A percentile compares a stretch with the other conserved stretches of the same genome.
These are phyloP conservation scores for Brenthis hecate DNA, from an alignment of 2,888 invertebrate species.

Conservation along the genomic window DNA sequence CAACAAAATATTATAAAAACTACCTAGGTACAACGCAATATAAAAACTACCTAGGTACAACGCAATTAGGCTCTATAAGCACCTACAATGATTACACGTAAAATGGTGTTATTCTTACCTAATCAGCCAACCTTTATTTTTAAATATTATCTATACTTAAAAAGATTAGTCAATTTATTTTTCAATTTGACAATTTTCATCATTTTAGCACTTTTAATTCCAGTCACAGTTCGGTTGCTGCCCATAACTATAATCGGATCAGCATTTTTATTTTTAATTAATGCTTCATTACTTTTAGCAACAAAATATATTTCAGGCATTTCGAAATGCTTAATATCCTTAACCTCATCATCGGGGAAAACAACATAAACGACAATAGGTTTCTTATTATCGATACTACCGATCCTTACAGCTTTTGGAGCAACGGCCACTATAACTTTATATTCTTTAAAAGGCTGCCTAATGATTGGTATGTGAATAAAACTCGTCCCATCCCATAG, in stretches of 20 bases:
- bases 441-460: slow-evolving; percentile 57
- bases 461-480: slow-evolving; percentile 59
- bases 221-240: slow-evolving; percentile 68
- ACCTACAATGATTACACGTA: too few species aligned
- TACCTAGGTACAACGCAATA: too few species aligned
- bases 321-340: slow-evolving; percentile 43
- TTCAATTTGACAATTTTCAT: slow-evolving; percentile 62
- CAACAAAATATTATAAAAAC: too few species aligned
- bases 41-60: too few species aligned
- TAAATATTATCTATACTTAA: slow-evolving; percentile 3
- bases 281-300: slow-evolving; percentile 43
- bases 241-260: slow-evolving; percentile 64
- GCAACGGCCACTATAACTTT: slow-evolving; percentile 68
- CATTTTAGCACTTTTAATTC: slow-evolving; percentile 64
- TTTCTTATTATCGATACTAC: slow-evolving; percentile 44
- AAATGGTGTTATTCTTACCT: too few species aligned
- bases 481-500: slow-evolving; percentile 40
- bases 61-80: too few species aligned
- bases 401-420: slow-evolving; percentile 57
- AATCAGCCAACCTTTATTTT: not conserved
- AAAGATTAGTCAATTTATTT: slow-evolving; percentile 54
- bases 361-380: slow-evolving; percentile 62
- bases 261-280: slow-evolving; percentile 43
- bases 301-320: slow-evolving; percentile 68
- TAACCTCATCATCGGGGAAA: slow-evolving; percentile 54